Conservation (phyloP, 2,113 vertebrate species). For the Alethe diademata region DNA sequence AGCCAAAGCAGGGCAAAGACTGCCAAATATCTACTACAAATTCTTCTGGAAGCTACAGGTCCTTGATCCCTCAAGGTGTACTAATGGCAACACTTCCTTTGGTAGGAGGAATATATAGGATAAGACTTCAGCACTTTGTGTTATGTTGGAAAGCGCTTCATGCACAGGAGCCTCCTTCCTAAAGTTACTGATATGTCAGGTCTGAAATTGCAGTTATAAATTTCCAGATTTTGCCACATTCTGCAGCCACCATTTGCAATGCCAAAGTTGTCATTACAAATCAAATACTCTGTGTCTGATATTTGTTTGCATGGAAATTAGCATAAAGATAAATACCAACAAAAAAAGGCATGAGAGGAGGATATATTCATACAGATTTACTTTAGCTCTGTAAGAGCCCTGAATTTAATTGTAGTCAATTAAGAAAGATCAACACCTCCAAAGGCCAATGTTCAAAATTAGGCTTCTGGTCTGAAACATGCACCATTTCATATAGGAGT, state of each 20-base stretch:
- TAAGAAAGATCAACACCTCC: not conserved
- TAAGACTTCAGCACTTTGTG: not conserved
- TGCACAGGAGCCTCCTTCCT: not conserved
- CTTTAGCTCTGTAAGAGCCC: not conserved
- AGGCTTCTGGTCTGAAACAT: not conserved
- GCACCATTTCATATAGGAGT: not conserved
- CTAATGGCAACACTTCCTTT: not conserved
- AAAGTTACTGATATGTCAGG: not conserved
- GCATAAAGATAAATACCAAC: not conserved
- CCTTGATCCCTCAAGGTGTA: not conserved
- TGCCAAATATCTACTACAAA: not conserved
- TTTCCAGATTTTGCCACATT: not conserved
- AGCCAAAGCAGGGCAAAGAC: not conserved
- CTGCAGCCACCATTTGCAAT: not conserved
- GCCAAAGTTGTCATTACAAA: not conserved
- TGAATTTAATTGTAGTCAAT: not conserved
- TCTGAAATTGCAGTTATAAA: not conserved
- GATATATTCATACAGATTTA: not conserved
- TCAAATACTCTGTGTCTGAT: not conserved
- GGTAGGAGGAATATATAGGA: not conserved
- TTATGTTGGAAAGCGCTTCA: not conserved
- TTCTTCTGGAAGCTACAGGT: not conserved
- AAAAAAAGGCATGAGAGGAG: not conserved
- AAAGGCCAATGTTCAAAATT: not conserved
- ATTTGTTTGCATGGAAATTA: constrained; percentile 6